These are phyloP conservation scores for Erithacus rubecula DNA, from an alignment of 2,797 vertebrate species.

Conservation along the genomic window DNA sequence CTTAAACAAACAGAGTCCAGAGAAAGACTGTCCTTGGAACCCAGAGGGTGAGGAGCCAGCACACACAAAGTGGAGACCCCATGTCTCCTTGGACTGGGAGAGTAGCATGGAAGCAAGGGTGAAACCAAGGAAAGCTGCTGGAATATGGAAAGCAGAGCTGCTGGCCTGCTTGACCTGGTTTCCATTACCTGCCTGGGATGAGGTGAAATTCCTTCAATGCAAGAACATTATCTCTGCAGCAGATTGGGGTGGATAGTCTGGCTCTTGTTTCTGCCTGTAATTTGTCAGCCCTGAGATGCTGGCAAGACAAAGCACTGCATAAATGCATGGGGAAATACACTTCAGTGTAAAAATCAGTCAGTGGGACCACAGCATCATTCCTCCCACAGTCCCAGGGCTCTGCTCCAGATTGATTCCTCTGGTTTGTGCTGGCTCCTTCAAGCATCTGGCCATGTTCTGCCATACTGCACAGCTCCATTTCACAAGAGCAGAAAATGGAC, in stretches of 20 bases:
- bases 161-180: not conserved
- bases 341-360: not conserved
- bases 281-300: not conserved
- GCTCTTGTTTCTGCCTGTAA: not conserved
- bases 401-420: not conserved
- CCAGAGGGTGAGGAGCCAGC: not conserved
- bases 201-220: not conserved
- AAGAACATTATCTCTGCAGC: not conserved
- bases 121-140: not conserved
- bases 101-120: not conserved
- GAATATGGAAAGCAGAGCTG: not conserved
- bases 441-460: not conserved
- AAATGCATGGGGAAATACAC: not conserved
- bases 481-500: not conserved
- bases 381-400: not conserved
- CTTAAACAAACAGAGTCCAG: not conserved
- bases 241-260: not conserved
- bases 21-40: not conserved
- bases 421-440: not conserved
- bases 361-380: not conserved
- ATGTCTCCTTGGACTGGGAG: not conserved
- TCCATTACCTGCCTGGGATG: not conserved
- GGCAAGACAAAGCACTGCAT: not conserved
- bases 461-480: not conserved
- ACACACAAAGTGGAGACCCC: accelerated